Percentiles rank a stretch among this genome's conserved stretches.
Evolutionary conservation across 1,140 invertebrate species (phyloP).

Genomic region (Chrysomallon squamiferum): DNA sequence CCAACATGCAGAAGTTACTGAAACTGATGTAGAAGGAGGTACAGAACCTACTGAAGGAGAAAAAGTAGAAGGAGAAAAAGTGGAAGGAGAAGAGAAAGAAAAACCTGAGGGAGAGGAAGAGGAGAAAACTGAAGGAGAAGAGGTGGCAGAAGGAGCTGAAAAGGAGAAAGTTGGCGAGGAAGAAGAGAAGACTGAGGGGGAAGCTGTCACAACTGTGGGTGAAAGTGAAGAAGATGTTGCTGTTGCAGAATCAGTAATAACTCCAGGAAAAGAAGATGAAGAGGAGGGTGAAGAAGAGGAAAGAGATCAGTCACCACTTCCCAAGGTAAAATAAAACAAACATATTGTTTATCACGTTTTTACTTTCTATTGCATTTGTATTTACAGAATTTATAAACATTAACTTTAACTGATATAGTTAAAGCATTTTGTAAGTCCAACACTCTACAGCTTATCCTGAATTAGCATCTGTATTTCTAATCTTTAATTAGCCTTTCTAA

Average conservation of each 20-base stretch:
- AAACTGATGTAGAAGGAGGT: neutral
- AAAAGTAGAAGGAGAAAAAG: neutral
- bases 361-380: too few species aligned
- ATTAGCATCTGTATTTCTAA: too few species aligned
- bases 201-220: conserved; percentile 17
- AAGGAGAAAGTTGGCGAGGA: conserved; percentile 17
- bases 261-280: neutral
- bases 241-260: conserved; percentile 15
- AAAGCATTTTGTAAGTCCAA: too few species aligned
- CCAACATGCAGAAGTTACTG: neutral
- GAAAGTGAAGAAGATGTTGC: conserved; percentile 14
- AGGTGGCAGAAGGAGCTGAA: conserved; percentile 7
- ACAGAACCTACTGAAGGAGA: neutral
- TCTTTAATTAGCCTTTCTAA: too few species aligned
- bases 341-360: too few species aligned
- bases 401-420: too few species aligned
- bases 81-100: neutral
- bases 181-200: conserved; percentile 14
- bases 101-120: conserved; percentile 10
- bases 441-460: too few species aligned
- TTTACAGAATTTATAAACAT: too few species aligned
- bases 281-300: conserved; percentile 2
- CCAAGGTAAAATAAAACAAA: too few species aligned
- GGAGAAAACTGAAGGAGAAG: conserved; percentile 13
- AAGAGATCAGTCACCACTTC: neutral